Evolutionary conservation across 2,113 vertebrate species (phyloP).

Genomic region (Paraplagusia blochii): DNA sequence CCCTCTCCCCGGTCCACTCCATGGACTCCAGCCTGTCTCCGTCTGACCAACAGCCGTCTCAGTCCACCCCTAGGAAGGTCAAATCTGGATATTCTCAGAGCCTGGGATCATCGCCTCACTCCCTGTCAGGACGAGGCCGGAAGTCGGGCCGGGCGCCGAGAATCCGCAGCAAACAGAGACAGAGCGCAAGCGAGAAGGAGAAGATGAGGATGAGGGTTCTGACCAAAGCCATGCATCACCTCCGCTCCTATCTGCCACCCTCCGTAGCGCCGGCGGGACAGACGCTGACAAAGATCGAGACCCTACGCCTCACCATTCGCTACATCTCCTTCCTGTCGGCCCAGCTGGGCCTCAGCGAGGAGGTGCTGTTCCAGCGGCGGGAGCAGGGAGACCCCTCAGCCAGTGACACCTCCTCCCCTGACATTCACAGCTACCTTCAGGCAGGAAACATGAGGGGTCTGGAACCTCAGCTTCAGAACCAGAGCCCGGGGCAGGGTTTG

Average conservation of each 20-base stretch:
- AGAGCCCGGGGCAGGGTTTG: constrained; percentile 34
- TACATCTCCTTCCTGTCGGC: constrained; percentile 80
- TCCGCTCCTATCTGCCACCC: constrained; percentile 79
- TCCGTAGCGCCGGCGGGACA: constrained; percentile 76
- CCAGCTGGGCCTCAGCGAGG: constrained; percentile 76
- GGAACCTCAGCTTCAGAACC: constrained; percentile 36
- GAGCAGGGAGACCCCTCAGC: constrained; percentile 47
- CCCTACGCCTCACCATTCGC: constrained; percentile 77
- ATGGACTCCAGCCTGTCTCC: constrained; percentile 73
- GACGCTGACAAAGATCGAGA: constrained; percentile 82
- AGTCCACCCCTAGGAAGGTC: constrained; percentile 27
- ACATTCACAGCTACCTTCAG: constrained; percentile 66
- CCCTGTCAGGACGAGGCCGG: constrained; percentile 29
- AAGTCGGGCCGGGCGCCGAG: constrained; percentile 44
- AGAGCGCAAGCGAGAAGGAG: constrained; percentile 82
- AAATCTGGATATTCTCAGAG: constrained; percentile 25
- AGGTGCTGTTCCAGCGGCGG: constrained; percentile 62
- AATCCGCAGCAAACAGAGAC: constrained; percentile 77
- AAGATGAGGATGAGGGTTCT: constrained; percentile 82
- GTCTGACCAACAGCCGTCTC: constrained; percentile 46
- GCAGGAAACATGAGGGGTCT: constrained; percentile 31
- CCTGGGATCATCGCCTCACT: constrained; percentile 21
- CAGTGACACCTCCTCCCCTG: constrained; percentile 50
- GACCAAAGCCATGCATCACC: constrained; percentile 80
- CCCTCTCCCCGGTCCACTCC: constrained; percentile 70